Conservation (phyloP, 2,797 vertebrate genomes). For the Centropyge bicolor region DNA sequence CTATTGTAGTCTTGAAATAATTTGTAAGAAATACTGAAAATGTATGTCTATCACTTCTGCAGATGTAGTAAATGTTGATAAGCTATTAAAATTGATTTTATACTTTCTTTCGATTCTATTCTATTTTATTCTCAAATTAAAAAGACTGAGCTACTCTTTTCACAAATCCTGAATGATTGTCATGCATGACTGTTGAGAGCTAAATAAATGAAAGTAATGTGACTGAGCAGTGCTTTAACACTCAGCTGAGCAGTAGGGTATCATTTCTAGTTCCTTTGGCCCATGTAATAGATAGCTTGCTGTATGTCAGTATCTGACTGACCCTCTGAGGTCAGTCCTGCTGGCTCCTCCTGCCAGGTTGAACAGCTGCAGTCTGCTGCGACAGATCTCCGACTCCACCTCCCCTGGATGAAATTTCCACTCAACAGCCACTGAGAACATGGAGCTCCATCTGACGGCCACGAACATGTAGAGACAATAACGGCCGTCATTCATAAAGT, state of each 20-base stretch:
- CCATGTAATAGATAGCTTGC: conserved; percentile 33
- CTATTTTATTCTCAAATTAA: not conserved
- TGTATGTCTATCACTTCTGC: too few species aligned
- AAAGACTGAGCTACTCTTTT: not conserved
- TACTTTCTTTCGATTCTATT: too few species aligned
- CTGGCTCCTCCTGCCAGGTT: conserved; percentile 79
- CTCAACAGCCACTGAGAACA: conserved; percentile 87
- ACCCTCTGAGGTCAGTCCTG: conserved; percentile 81
- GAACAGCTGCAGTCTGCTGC: conserved; percentile 80
- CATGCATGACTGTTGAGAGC: not conserved
- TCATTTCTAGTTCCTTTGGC: conserved; percentile 22
- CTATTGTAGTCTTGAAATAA: not conserved
- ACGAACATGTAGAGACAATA: conserved; percentile 3
- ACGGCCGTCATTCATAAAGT: not conserved
- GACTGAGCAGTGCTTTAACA: not conserved
- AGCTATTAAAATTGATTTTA: not conserved
- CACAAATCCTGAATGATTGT: not conserved
- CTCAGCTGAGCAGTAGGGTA: not conserved
- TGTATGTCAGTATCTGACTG: conserved; percentile 38
- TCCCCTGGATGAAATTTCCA: conserved; percentile 58
- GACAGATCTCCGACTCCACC: conserved; percentile 64
- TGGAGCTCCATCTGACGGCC: conserved; percentile 74
- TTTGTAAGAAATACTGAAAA: not conserved
- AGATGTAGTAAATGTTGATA: too few species aligned
- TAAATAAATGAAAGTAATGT: too few species aligned